Evolutionary conservation across 2,113 vertebrate genomes (phyloP), one percentile per base, ranked within the genome.

Genomic region (Gila orcuttii): DNA sequence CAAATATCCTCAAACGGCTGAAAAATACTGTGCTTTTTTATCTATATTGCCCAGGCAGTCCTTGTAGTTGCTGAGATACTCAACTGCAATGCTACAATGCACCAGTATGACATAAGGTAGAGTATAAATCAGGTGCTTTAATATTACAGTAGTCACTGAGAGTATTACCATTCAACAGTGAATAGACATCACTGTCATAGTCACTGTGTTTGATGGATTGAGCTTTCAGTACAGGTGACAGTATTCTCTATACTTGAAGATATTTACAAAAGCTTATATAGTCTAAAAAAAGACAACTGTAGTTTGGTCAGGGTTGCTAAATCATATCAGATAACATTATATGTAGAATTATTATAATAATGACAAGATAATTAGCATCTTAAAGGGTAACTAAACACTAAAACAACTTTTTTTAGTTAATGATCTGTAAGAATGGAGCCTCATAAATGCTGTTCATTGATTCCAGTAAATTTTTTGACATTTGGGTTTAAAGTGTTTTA

Each of bases 121-220:
- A 21, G 33, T 33, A 25, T 17, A 17, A 60, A 17, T 39, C 10
- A 25, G 33, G 3, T 25, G 33, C 21, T 79, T 60, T 25, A 42
- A 79, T 36, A 78, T 59, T 78, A 36, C 31, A 28, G 42, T 75
- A n/a, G 28, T 75, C 42, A 42, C 2, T 4, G 17, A 80, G 39
- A 25, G 15, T 47, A 28, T 47, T 47, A 28, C 39, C 9, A 66
- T 81, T 81, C 39, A 47, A 25, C 78, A 11, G 33, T 62, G 55
- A 62, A 79, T 25, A 60, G 31, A 62, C 21, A 69, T 36, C 31
- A 15, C 59, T 80, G 79, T 80, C 59, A 64, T 23, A 21, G 79
- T 66, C 39, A 47, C n/a, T 81, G 39, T 6, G 6, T 81, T 81
- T 81, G 79, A 81, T 47, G 25, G 57, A 79, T 62, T 62, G 7